Evolutionary conservation across 2,888 invertebrate genomes (phyloP).

Genomic region (Parelbella ahira): DNA sequence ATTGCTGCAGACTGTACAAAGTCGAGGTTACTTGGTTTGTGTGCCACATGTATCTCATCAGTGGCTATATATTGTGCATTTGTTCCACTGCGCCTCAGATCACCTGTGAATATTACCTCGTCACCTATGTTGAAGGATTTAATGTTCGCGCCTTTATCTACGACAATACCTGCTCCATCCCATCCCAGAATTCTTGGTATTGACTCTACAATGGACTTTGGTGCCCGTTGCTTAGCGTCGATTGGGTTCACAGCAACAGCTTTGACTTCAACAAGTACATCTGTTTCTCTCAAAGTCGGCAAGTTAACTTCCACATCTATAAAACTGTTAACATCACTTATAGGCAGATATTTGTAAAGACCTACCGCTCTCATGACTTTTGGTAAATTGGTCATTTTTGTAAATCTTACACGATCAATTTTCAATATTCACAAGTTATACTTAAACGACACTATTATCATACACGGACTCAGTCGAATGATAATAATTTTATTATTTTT

Average conservation of each 20-base stretch:
- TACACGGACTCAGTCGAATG: no score
- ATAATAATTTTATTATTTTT: no score
- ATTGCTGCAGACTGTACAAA: conserved; percentile 70
- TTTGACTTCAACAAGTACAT: conserved; percentile 63
- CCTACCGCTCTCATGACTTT: conserved; percentile 68
- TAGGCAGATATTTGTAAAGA: conserved; percentile 64
- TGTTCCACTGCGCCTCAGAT: conserved; percentile 53
- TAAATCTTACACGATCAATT: background rate
- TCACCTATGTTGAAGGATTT: conserved; percentile 56
- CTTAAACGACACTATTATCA: conserved; percentile 1
- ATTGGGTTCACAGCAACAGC: conserved; percentile 66
- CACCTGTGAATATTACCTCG: conserved; percentile 64
- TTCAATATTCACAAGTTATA: background rate
- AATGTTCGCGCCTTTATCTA: conserved; percentile 48
- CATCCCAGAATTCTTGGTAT: conserved; percentile 59
- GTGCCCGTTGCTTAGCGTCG: conserved; percentile 61
- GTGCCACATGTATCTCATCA: conserved; percentile 53
- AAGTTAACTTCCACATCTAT: conserved; percentile 58
- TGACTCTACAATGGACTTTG: conserved; percentile 51
- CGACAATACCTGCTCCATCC: conserved; percentile 65
- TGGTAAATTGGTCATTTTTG: conserved; percentile 43
- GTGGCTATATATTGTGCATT: conserved; percentile 63
- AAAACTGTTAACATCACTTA: conserved; percentile 54
- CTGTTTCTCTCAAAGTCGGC: conserved; percentile 47
- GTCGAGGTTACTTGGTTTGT: conserved; percentile 56